These are phyloP conservation scores for Linepithema humile DNA, from an alignment of 1,140 invertebrate genomes.

Conservation along the genomic window DNA sequence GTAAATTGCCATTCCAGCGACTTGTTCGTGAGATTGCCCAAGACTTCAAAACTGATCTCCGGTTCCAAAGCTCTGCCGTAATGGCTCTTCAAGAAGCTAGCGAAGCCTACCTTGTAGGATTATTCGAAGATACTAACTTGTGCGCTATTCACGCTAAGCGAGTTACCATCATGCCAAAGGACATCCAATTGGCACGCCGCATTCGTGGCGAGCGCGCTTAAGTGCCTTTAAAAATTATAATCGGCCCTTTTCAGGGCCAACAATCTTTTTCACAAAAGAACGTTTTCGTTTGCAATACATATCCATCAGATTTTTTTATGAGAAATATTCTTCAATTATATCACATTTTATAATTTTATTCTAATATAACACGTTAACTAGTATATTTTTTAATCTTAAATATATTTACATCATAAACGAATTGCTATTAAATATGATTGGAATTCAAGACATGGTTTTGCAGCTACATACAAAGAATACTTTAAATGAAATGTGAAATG, in stretches of 20 bases:
- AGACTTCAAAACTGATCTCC: no score
- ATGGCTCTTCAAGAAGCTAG: conserved; percentile 65
- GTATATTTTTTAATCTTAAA: no score
- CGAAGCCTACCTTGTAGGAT: conserved; percentile 62
- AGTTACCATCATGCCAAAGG: conserved; percentile 65
- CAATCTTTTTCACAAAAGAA: conserved; percentile 45
- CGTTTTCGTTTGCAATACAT: not conserved
- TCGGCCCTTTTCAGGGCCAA: conserved; percentile 45
- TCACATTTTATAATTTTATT: not conserved
- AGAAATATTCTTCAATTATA: not conserved
- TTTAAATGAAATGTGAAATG: no score
- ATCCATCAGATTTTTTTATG: not conserved
- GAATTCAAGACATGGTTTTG: no score
- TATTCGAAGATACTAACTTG: conserved; percentile 66
- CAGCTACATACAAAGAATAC: no score
- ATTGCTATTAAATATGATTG: no score
- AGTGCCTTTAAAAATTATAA: conserved; percentile 30
- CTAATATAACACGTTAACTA: not conserved
- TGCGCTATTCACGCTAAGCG: no score
- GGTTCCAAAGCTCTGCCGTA: conserved; percentile 61
- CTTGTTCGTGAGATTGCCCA: conserved; percentile 64
- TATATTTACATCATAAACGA: no score
- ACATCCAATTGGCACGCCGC: conserved; percentile 62
- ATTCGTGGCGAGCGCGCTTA: no score
- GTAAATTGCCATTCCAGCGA: conserved; percentile 60